Conservation (phyloP, 2,113 vertebrate species). For the Lepisosteus oculatus region DNA sequence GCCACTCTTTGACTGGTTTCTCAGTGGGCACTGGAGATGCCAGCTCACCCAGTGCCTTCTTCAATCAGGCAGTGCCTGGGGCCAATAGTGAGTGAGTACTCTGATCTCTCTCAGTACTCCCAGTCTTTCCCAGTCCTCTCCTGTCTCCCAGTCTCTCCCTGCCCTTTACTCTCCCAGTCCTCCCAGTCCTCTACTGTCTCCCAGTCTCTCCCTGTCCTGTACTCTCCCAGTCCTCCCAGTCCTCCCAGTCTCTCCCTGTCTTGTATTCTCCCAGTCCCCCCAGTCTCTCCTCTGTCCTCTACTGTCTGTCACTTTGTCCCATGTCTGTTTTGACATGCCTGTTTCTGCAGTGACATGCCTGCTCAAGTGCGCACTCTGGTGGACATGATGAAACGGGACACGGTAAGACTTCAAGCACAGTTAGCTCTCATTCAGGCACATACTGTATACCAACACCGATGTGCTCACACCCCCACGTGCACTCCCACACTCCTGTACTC, state of each 20-base stretch:
- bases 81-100: conserved; percentile 64
- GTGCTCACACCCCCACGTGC: conserved; percentile 3
- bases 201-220: no score
- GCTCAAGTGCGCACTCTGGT: conserved; percentile 71
- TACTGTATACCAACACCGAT: background rate
- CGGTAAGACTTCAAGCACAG: conserved; percentile 53
- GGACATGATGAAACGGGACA: conserved; percentile 75
- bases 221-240: no score
- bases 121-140: background rate
- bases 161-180: no score
- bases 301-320: conserved; percentile 16
- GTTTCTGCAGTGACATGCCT: conserved; percentile 65
- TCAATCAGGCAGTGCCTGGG: conserved; percentile 85
- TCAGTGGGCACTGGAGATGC: conserved; percentile 56
- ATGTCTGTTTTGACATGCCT: no score
- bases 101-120: background rate
- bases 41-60: conserved; percentile 50
- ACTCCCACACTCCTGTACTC: background rate
- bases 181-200: background rate
- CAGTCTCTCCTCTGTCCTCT: no score
- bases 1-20: conserved; percentile 63
- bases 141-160: background rate
- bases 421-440: background rate
- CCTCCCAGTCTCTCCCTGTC: background rate
- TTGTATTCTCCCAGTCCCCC: no score